Percentiles rank a stretch among this genome's conserved stretches.
Conservation (phyloP, 2,888 invertebrate genomes). For the Drosophila anomalata region DNA sequence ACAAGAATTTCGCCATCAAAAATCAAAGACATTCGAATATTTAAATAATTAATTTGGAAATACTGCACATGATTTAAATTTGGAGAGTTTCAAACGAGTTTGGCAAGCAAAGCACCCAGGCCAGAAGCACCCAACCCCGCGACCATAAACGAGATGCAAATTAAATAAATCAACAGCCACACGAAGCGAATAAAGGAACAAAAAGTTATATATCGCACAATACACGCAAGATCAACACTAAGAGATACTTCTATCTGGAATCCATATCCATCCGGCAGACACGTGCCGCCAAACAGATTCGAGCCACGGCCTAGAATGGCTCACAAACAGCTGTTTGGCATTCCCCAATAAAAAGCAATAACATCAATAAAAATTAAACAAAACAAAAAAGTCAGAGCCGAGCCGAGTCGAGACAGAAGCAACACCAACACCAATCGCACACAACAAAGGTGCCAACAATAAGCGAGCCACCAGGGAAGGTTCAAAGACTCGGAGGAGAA, state of each 20-base stretch:
- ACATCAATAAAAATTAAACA: constrained; percentile 28
- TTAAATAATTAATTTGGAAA: constrained; percentile 40
- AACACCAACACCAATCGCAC: constrained; percentile 3
- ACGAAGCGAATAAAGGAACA: constrained; percentile 21
- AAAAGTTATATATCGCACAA: not conserved
- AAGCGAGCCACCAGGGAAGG: constrained; percentile 34
- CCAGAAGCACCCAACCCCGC: not conserved
- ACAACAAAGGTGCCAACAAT: constrained; percentile 51
- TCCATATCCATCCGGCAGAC: constrained; percentile 33
- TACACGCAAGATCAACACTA: constrained; percentile 9
- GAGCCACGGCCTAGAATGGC: not conserved
- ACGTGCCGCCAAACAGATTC: constrained; percentile 54
- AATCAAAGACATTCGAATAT: constrained; percentile 23
- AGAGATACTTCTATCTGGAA: constrained; percentile 28
- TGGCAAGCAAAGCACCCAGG: constrained; percentile 26
- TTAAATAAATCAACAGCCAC: constrained; percentile 47
- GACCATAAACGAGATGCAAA: constrained; percentile 60
- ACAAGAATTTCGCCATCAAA: constrained; percentile 9
- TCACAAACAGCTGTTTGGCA: constrained; percentile 56
- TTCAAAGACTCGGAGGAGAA: constrained; percentile 46
- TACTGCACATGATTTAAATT: constrained; percentile 54
- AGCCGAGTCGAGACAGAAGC: constrained; percentile 9
- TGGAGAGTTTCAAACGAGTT: constrained; percentile 39
- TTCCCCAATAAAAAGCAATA: constrained; percentile 43
- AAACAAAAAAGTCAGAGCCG: constrained; percentile 13